Conservation (phyloP, 2,113 vertebrate genomes). For the Scytalopus superciliaris region DNA sequence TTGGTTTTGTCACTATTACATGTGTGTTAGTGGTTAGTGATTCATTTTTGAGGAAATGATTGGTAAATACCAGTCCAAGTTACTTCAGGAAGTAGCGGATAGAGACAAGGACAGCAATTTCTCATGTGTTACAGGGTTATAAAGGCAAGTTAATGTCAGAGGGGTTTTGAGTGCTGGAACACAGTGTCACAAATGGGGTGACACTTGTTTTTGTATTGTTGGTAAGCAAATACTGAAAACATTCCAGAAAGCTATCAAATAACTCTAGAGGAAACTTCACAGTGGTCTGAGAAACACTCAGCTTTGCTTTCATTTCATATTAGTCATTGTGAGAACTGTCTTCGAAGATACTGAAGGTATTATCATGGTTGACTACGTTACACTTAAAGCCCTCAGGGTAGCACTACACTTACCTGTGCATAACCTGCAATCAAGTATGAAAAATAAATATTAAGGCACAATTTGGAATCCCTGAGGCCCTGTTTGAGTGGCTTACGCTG, state of each 20-base stretch:
- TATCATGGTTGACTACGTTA: constrained; percentile 67
- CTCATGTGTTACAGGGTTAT: not conserved
- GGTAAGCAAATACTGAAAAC: not conserved
- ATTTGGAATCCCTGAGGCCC: constrained; percentile 54
- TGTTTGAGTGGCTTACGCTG: constrained; percentile 60
- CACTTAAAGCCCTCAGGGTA: constrained; percentile 65
- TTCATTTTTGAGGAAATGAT: not conserved
- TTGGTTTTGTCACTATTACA: not conserved
- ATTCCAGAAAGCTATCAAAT: not conserved
- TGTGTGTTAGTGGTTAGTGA: not conserved
- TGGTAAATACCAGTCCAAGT: not conserved
- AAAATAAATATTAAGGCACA: constrained; percentile 67
- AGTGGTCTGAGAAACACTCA: not conserved
- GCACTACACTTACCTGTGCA: constrained; percentile 60
- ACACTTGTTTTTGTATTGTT: not conserved
- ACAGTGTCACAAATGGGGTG: not conserved
- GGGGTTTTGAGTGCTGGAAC: not conserved
- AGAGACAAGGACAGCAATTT: not conserved
- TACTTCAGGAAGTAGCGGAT: not conserved
- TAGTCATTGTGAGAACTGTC: constrained; percentile 49
- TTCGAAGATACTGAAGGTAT: constrained; percentile 22
- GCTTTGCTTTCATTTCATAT: constrained; percentile 52
- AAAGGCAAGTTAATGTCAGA: not conserved
- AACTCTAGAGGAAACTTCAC: constrained; percentile 6
- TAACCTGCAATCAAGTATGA: constrained; percentile 67